Conservation (phyloP, 2,797 vertebrate species). For the Anguilla marmorata region DNA sequence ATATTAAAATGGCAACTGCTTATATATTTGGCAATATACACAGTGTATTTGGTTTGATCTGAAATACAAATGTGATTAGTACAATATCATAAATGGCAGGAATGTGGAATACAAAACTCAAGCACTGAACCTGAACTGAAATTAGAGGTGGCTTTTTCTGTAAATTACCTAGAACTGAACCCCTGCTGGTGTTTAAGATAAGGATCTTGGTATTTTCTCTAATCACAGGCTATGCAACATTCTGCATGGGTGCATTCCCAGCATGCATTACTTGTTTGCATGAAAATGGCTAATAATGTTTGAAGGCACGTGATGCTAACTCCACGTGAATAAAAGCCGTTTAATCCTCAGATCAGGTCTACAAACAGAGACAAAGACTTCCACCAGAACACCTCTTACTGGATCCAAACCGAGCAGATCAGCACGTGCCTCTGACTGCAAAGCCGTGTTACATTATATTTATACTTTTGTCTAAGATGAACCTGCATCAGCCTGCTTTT, state of each 20-base stretch:
- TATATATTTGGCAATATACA: background rate
- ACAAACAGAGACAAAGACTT: background rate
- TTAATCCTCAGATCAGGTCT: constrained; percentile 9
- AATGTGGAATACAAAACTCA: background rate
- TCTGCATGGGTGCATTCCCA: background rate
- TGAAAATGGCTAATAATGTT: constrained; percentile 24
- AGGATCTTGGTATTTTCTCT: background rate
- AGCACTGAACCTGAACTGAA: background rate
- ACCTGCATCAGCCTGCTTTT: background rate
- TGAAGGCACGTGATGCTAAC: constrained; percentile 4
- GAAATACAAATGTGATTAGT: background rate
- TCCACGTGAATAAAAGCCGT: background rate
- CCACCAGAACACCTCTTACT: background rate
- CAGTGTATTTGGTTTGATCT: background rate
- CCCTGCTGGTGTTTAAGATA: background rate
- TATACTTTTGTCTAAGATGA: background rate
- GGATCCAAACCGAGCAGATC: background rate
- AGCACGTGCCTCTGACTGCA: background rate
- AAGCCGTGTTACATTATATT: background rate
- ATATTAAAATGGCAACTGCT: background rate
- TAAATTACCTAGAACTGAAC: background rate
- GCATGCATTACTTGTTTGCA: background rate
- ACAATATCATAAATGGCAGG: background rate
- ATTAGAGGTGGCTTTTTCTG: background rate
- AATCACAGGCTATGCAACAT: background rate